These are phyloP conservation scores for Vulpes ferrilata DNA, from an alignment of 2,113 vertebrate species.

Conservation along the genomic window DNA sequence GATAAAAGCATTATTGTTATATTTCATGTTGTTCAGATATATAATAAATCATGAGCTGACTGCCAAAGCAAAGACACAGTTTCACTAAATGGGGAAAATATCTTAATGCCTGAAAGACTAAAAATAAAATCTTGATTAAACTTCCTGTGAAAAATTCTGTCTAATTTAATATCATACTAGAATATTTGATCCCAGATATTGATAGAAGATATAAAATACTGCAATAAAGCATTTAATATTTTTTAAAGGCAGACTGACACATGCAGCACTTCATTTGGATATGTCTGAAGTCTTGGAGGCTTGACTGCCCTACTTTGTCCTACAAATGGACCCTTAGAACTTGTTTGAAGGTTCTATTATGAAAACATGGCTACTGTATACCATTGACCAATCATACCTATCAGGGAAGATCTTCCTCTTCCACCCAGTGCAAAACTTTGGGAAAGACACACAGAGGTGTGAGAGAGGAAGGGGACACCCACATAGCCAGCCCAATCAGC, in stretches of 20 bases:
- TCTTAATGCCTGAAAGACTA: not conserved
- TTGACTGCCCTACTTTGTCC: not conserved
- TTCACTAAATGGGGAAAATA: not conserved
- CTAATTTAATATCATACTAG: not conserved
- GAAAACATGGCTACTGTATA: not conserved
- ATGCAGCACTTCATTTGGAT: not conserved
- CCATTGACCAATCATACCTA: not conserved
- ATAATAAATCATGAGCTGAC: not conserved
- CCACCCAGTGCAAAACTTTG: not conserved
- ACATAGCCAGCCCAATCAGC: not conserved
- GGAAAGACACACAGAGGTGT: not conserved
- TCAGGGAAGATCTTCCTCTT: not conserved
- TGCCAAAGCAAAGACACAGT: not conserved
- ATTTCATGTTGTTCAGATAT: not conserved
- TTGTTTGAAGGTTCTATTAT: not conserved
- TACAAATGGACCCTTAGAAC: not conserved
- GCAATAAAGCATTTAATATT: not conserved
- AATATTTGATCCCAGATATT: not conserved
- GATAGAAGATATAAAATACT: not conserved
- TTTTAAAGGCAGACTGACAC: not conserved
- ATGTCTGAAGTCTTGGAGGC: not conserved
- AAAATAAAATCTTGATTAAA: not conserved
- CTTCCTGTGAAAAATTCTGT: not conserved
- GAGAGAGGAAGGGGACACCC: not conserved
- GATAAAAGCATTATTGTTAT: not conserved